Conservation (phyloP, 2,888 invertebrate genomes). For the Saturnia pavonia region DNA sequence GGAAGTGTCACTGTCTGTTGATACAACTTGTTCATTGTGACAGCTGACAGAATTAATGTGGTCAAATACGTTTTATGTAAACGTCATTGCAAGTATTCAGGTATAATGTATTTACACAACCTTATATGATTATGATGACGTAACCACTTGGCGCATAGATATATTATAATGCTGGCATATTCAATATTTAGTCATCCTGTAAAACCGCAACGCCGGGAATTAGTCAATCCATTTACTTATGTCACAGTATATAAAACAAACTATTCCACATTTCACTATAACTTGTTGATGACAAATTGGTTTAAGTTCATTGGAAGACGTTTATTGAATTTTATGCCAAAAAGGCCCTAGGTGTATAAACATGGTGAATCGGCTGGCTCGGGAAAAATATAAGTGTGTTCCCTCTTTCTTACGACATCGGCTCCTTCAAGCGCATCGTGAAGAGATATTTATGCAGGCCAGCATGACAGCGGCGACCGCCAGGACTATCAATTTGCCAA, state of each 20-base stretch:
- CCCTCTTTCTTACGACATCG: no score
- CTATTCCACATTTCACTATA: background rate
- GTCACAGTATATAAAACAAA: background rate
- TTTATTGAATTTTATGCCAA: background rate
- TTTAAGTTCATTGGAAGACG: background rate
- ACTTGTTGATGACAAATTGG: background rate
- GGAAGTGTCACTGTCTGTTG: background rate
- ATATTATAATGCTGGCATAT: background rate
- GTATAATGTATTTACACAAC: background rate
- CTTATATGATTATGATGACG: conserved; percentile 1
- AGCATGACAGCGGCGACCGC: no score
- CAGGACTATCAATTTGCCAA: no score
- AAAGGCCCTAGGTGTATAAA: no score
- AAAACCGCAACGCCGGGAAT: background rate
- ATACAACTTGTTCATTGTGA: background rate
- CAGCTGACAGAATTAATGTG: no score
- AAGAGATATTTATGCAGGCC: no score
- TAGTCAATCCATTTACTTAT: background rate
- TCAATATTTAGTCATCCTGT: background rate
- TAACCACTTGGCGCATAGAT: background rate
- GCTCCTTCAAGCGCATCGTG: no score
- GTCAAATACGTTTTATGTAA: background rate
- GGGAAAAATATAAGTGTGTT: no score
- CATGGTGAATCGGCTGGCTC: no score
- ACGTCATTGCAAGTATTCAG: background rate